A percentile compares a stretch with the other conserved stretches of the same genome.
These are phyloP conservation scores for Anthoptus insignis DNA, from an alignment of 2,888 invertebrate species.

Conservation along the genomic window DNA sequence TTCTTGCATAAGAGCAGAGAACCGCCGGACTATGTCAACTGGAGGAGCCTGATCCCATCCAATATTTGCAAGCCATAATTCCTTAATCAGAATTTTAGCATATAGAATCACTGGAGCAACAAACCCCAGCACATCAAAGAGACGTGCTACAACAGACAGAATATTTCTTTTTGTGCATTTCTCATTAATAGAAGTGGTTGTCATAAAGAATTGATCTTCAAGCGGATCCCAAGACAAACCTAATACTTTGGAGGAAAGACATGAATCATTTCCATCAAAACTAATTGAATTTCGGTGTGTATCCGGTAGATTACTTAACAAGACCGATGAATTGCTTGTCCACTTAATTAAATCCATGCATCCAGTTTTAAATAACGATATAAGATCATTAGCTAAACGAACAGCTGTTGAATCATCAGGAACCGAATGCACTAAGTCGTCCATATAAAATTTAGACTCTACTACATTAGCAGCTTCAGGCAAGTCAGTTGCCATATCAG, in stretches of 20 bases:
- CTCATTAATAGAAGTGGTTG: neutral
- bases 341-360: constrained; percentile 15
- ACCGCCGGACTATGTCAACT: neutral
- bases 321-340: constrained; percentile 9
- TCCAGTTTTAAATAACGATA: constrained; percentile 26
- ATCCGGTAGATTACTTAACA: neutral
- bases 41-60: neutral
- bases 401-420: constrained; percentile 8
- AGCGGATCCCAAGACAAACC: constrained; percentile 24
- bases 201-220: constrained; percentile 10
- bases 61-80: constrained; percentile 2
- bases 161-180: constrained; percentile 30
- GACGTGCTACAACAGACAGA: constrained; percentile 27
- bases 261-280: neutral
- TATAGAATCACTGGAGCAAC: constrained; percentile 17
- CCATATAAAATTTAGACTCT: constrained; percentile 3
- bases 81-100: neutral
- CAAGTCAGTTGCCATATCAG: neutral
- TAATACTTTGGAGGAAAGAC: neutral
- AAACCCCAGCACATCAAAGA: constrained; percentile 30
- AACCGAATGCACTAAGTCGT: constrained; percentile 17
- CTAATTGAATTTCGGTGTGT: neutral
- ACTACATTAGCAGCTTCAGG: neutral
- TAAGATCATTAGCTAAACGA: constrained; percentile 17
- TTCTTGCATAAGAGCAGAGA: neutral